Percentiles rank a stretch among this genome's conserved stretches.
phyloP scores from a whole-genome alignment of 92 coral and sea anemone species.

The Bergia puertoricense region DNA sequence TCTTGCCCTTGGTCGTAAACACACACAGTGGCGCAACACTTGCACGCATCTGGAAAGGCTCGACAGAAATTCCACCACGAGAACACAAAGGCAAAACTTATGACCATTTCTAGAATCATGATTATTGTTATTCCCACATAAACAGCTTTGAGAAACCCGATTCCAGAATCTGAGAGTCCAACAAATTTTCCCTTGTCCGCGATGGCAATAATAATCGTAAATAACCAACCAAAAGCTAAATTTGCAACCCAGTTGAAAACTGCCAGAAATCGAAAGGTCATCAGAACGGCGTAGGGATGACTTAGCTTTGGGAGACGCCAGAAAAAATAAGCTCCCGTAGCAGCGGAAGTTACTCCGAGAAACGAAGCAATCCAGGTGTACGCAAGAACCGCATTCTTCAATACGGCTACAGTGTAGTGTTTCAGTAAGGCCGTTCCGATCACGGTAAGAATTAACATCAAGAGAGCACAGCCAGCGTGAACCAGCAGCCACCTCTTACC shows the following conservation, averaged over 20 bases:
- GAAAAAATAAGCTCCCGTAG: conserved; percentile 12
- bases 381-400: background rate
- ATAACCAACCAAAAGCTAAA: conserved; percentile 10
- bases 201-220: background rate
- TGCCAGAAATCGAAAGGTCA: conserved; percentile 13
- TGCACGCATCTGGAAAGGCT: conserved; percentile 7
- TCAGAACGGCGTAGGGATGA: conserved; percentile 24
- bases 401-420: background rate
- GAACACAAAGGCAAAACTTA: conserved; percentile 10
- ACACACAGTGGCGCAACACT: conserved; percentile 13
- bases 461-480: conserved; percentile 9
- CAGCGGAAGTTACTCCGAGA: conserved; percentile 13
- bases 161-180: conserved; percentile 22
- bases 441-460: conserved; percentile 15
- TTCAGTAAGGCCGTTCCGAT: background rate
- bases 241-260: conserved; percentile 16
- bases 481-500: conserved; percentile 21
- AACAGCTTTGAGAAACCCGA: conserved; percentile 13
- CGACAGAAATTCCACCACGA: conserved; percentile 9
- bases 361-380: conserved; percentile 13
- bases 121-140: conserved; percentile 22
- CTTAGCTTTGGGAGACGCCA: conserved; percentile 19
- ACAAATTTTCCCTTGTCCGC: background rate
- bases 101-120: conserved; percentile 2
- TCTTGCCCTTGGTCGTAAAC: conserved; percentile 10